Conservation (phyloP, 30 jellyfish, hydroid and myxozoan genomes). For the Catostylus mosaicus region DNA sequence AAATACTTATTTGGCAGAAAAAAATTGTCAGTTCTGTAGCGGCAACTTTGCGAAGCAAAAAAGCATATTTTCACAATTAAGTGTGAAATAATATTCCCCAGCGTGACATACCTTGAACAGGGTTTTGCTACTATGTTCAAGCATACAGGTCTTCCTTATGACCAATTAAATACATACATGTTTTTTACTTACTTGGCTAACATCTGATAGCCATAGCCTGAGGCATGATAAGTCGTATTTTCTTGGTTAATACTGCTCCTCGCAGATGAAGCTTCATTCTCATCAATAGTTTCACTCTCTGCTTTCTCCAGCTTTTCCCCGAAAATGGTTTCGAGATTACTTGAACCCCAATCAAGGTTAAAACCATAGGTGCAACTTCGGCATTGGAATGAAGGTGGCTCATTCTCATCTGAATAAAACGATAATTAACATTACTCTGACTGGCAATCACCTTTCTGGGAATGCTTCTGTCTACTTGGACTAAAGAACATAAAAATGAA, state of each 20-base stretch:
- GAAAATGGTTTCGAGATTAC: constrained; percentile 75
- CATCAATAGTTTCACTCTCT: not conserved
- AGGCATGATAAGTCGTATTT: not conserved
- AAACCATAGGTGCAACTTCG: constrained; percentile 94
- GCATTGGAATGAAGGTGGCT: constrained; percentile 97
- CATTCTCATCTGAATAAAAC: constrained; percentile 73
- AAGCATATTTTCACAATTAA: too few relatives aligned
- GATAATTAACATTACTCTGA: too few relatives aligned
- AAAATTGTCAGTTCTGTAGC: too few relatives aligned
- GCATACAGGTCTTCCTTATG: too few relatives aligned
- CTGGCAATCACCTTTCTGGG: too few relatives aligned
- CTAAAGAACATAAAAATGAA: too few relatives aligned
- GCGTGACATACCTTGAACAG: too few relatives aligned
- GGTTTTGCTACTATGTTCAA: too few relatives aligned
- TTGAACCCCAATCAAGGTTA: constrained; percentile 92
- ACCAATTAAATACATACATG: not conserved
- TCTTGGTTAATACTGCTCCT: not conserved
- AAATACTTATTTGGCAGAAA: too few relatives aligned
- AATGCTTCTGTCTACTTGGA: too few relatives aligned
- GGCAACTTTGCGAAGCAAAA: too few relatives aligned
- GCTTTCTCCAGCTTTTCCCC: constrained; percentile 15
- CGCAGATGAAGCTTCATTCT: not conserved
- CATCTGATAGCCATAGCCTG: constrained; percentile 14
- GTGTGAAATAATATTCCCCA: too few relatives aligned
- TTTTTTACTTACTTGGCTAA: not conserved